A percentile compares a stretch with the other conserved stretches of the same genome.
Conservation (phyloP, 2,113 vertebrate species). For the Xiphophorus hellerii region DNA sequence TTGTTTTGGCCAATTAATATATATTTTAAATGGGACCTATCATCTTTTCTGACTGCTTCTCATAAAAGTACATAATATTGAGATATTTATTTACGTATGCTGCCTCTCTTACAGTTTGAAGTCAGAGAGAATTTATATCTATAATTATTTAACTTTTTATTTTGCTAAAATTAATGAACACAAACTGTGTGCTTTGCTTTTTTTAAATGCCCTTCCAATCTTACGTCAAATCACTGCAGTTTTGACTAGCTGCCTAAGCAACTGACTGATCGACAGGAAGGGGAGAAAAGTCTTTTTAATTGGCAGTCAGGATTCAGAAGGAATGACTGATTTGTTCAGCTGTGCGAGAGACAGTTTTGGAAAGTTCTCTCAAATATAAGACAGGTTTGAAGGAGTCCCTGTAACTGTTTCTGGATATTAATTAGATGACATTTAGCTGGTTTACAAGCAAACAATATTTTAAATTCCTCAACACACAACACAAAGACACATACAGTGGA, state of each 20-base stretch:
- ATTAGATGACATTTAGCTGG: constrained; percentile 31
- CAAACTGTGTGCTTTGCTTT: neutral
- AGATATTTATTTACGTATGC: neutral
- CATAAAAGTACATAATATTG: too few species aligned
- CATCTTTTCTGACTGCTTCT: too few species aligned
- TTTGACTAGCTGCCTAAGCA: constrained; percentile 27
- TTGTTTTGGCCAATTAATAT: neutral
- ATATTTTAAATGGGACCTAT: neutral
- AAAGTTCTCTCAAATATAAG: constrained; percentile 20
- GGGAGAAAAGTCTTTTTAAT: constrained; percentile 51
- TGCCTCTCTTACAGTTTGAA: neutral
- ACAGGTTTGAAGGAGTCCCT: constrained; percentile 6
- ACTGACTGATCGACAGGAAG: constrained; percentile 38
- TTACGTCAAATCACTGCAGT: constrained; percentile 28
- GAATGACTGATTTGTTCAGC: constrained; percentile 48
- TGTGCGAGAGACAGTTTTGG: constrained; percentile 29
- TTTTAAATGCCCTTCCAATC: constrained; percentile 41
- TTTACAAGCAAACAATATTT: neutral
- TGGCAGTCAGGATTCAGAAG: constrained; percentile 42
- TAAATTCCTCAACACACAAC: too few species aligned
- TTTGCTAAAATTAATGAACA: neutral
- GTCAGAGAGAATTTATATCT: neutral
- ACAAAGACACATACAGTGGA: neutral
- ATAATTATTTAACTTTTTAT: neutral
- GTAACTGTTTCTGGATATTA: constrained; percentile 13